Evolutionary conservation across 2,113 vertebrate genomes (phyloP).

Genomic region (Apus apus): DNA sequence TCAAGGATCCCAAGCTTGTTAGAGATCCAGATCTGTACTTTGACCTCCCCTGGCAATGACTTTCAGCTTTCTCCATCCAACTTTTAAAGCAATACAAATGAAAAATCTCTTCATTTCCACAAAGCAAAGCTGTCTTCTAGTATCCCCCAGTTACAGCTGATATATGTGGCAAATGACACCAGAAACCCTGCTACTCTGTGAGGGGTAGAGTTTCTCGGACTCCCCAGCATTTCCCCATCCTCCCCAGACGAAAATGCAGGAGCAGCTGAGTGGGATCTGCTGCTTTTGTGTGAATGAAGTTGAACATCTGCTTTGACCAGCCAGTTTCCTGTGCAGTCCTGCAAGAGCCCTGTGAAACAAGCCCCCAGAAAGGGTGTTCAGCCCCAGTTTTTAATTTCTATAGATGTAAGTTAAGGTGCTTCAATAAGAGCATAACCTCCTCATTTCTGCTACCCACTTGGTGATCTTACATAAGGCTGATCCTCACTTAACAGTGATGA

Average conservation of each 20-base stretch:
- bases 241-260: background rate
- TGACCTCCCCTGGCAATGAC: background rate
- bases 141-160: background rate
- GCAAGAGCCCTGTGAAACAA: background rate
- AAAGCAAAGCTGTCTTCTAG: background rate
- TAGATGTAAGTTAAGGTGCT: background rate
- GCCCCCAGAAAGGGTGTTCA: background rate
- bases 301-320: background rate
- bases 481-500: slow-evolving; percentile 38
- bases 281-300: background rate
- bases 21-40: background rate
- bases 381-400: background rate
- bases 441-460: background rate
- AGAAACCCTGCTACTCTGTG: background rate
- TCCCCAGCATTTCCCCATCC: background rate
- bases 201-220: background rate
- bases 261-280: background rate
- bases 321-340: slow-evolving; percentile 3
- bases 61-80: background rate
- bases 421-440: background rate
- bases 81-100: slow-evolving; percentile 16
- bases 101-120: slow-evolving; percentile 18
- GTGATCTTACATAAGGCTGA: slow-evolving; percentile 22
- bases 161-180: slow-evolving; percentile 13
- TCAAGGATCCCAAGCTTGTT: background rate